Evolutionary conservation across 2,888 invertebrate species (phyloP).

Genomic region (Antitype chi): DNA sequence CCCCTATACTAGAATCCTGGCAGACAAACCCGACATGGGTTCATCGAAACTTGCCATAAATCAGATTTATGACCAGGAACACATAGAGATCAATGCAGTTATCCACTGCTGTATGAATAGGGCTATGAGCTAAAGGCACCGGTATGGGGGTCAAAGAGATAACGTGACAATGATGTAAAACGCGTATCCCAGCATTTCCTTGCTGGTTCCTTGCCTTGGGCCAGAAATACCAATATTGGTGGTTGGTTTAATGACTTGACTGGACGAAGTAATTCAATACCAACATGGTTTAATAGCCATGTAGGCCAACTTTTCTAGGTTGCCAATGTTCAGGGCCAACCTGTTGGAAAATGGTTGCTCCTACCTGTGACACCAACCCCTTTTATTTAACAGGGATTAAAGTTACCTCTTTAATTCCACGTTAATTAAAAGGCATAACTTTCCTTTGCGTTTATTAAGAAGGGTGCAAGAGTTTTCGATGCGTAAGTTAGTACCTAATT

Average conservation of each 20-base stretch:
- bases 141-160: constrained; percentile 22
- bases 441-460: background rate
- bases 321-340: background rate
- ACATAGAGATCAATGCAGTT: constrained; percentile 47
- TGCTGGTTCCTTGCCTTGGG: background rate
- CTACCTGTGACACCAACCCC: background rate
- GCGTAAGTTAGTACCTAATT: background rate
- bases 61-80: constrained; percentile 55
- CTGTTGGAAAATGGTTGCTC: background rate
- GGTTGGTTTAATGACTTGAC: background rate
- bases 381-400: background rate
- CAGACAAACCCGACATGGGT: constrained; percentile 21
- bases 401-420: background rate
- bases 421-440: constrained; percentile 3
- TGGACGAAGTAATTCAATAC: background rate
- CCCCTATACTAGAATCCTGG: constrained; percentile 25
- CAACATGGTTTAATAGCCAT: background rate
- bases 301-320: background rate
- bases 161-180: background rate
- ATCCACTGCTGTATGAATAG: constrained; percentile 16
- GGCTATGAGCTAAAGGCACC: background rate
- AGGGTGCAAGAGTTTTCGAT: background rate
- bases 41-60: constrained; percentile 48
- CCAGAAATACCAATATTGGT: background rate
- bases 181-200: background rate